Percentiles rank a stretch among this genome's conserved stretches.
These are phyloP conservation scores for Channa striata DNA, from an alignment of 2,797 vertebrate genomes.

Conservation along the genomic window DNA sequence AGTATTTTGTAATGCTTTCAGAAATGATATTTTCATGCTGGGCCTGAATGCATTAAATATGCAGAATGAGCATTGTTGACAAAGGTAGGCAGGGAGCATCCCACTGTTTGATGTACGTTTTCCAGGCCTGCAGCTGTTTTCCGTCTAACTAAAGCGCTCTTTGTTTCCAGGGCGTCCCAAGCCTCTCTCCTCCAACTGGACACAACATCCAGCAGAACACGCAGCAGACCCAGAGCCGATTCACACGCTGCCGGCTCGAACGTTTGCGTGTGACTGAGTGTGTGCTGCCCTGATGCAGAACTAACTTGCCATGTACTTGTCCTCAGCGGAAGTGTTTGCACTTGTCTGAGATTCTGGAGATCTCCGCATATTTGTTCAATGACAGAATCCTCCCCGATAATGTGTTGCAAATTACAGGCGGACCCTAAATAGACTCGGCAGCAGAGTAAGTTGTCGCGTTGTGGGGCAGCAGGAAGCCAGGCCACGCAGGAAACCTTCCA, in stretches of 20 bases:
- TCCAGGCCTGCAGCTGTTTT: slow-evolving; percentile 29
- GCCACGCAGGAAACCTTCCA: background rate
- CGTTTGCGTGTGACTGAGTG: slow-evolving; percentile 1
- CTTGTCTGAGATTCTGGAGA: background rate
- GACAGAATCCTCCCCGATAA: background rate
- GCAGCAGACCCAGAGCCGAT: background rate
- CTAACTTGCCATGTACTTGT: slow-evolving; percentile 3
- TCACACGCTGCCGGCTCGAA: slow-evolving; percentile 12
- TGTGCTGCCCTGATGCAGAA: slow-evolving; percentile 1
- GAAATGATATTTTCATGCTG: no score
- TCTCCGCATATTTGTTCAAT: background rate
- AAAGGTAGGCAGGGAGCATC: slow-evolving; percentile 23
- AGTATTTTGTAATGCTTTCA: no score
- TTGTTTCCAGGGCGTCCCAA: slow-evolving; percentile 32
- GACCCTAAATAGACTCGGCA: background rate
- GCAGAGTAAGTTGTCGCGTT: background rate
- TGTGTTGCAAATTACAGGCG: background rate
- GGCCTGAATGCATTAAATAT: background rate
- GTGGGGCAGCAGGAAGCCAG: background rate
- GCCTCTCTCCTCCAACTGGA: slow-evolving; percentile 14
- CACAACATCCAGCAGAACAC: slow-evolving; percentile 10
- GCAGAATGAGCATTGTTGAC: slow-evolving; percentile 6
- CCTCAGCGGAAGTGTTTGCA: background rate
- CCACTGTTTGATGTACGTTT: slow-evolving; percentile 31
- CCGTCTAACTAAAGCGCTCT: slow-evolving; percentile 9